Evolutionary conservation across 2,888 invertebrate species (phyloP).

Genomic region (Tyria jacobaeae): DNA sequence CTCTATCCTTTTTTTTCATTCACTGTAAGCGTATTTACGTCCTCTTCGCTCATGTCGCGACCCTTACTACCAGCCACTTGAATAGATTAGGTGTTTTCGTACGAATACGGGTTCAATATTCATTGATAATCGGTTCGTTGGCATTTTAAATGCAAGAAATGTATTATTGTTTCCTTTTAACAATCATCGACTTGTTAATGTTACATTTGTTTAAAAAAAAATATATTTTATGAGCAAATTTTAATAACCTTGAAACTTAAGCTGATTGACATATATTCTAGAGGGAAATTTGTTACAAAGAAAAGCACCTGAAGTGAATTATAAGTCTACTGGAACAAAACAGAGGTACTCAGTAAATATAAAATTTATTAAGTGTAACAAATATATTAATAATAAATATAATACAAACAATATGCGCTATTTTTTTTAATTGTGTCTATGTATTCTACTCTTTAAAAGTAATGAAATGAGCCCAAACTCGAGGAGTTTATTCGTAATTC

Average conservation of each 20-base stretch:
- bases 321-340: too few relatives aligned
- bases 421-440: too few relatives aligned
- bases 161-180: slow-evolving; percentile 57
- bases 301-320: background rate
- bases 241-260: too few relatives aligned
- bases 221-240: background rate
- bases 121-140: slow-evolving; percentile 82
- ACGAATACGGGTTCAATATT: slow-evolving; percentile 80
- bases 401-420: too few relatives aligned
- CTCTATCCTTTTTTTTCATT: slow-evolving; percentile 70
- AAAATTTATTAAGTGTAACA: too few relatives aligned
- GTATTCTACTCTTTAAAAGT: too few relatives aligned
- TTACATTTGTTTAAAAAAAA: slow-evolving; percentile 16
- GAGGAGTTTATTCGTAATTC: too few relatives aligned
- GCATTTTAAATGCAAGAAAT: slow-evolving; percentile 76
- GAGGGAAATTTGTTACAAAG: background rate
- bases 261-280: background rate
- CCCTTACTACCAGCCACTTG: slow-evolving; percentile 83
- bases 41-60: slow-evolving; percentile 78
- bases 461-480: too few relatives aligned
- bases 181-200: slow-evolving; percentile 14
- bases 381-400: too few relatives aligned
- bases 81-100: slow-evolving; percentile 87
- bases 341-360: too few relatives aligned
- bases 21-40: slow-evolving; percentile 61